Conservation (phyloP, 2,888 invertebrate genomes). For the Ochropacha duplaris region DNA sequence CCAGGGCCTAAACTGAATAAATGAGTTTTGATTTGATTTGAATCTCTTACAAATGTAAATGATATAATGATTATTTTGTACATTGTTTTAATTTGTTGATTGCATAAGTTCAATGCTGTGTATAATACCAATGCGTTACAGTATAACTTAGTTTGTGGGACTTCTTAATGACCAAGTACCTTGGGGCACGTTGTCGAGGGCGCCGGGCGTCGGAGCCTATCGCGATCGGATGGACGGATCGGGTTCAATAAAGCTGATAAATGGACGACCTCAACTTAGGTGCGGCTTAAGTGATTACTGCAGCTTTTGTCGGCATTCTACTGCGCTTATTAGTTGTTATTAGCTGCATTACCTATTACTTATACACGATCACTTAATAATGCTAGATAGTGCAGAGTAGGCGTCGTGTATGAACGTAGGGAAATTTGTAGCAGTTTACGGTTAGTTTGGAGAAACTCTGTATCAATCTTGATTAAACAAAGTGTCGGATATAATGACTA, state of each 20-base stretch:
- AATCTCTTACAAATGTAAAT: no score
- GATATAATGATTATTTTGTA: no score
- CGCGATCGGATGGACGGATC: conserved; percentile 48
- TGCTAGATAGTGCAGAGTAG: not conserved
- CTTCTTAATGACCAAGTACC: not conserved
- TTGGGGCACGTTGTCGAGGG: not conserved
- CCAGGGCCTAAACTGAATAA: no score
- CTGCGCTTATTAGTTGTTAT: conserved; percentile 33
- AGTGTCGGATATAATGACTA: conserved; percentile 7
- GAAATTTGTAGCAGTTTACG: not conserved
- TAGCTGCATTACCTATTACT: conserved; percentile 36
- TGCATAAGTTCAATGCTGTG: no score
- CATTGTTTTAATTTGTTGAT: no score
- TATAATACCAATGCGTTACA: not conserved
- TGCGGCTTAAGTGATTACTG: conserved; percentile 80
- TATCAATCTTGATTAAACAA: conserved; percentile 5
- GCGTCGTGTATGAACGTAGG: not conserved
- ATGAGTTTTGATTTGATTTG: no score
- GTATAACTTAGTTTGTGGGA: not conserved
- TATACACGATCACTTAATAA: conserved; percentile 12
- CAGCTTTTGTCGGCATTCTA: conserved; percentile 56
- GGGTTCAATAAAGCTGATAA: conserved; percentile 64
- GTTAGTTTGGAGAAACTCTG: not conserved
- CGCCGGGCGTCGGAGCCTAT: conserved; percentile 33
- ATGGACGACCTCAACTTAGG: conserved; percentile 54